These are phyloP conservation scores for Stenichneumon culpator DNA, from an alignment of 2,888 invertebrate genomes.

Conservation along the genomic window DNA sequence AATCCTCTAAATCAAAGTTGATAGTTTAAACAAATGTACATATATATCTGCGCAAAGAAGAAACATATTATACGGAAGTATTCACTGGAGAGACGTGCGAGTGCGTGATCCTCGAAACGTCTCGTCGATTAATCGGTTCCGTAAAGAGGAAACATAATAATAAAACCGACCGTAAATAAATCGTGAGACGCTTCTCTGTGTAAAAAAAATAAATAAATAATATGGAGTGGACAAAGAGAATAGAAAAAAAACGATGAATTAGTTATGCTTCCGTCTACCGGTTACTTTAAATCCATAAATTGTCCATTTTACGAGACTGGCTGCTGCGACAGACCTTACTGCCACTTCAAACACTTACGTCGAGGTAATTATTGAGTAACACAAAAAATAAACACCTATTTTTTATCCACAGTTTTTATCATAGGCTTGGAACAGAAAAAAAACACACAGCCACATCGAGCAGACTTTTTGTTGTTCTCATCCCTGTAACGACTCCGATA, in stretches of 20 bases:
- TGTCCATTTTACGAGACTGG: conserved; percentile 95
- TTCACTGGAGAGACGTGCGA: too few relatives aligned
- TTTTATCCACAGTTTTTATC: conserved; percentile 35
- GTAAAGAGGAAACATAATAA: neutral
- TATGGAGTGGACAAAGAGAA: conserved; percentile 59
- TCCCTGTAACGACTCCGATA: neutral
- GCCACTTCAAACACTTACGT: conserved; percentile 95
- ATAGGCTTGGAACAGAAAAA: neutral
- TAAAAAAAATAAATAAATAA: neutral
- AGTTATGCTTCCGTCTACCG: conserved; percentile 95
- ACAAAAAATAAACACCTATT: neutral
- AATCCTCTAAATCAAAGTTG: neutral
- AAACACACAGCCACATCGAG: neutral
- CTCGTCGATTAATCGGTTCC: neutral
- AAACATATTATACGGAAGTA: too few relatives aligned
- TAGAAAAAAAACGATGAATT: conserved; percentile 74
- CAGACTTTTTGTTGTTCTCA: neutral
- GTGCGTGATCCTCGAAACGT: neutral
- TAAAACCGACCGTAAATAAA: neutral
- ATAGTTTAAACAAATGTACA: neutral
- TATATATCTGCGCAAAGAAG: too few relatives aligned
- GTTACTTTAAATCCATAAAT: conserved; percentile 93
- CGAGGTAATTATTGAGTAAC: conserved; percentile 86
- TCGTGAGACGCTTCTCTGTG: neutral
- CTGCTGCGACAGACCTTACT: conserved; percentile 95